These are phyloP conservation scores for Aromia moschata DNA, from an alignment of 2,888 invertebrate species.

Conservation along the genomic window DNA sequence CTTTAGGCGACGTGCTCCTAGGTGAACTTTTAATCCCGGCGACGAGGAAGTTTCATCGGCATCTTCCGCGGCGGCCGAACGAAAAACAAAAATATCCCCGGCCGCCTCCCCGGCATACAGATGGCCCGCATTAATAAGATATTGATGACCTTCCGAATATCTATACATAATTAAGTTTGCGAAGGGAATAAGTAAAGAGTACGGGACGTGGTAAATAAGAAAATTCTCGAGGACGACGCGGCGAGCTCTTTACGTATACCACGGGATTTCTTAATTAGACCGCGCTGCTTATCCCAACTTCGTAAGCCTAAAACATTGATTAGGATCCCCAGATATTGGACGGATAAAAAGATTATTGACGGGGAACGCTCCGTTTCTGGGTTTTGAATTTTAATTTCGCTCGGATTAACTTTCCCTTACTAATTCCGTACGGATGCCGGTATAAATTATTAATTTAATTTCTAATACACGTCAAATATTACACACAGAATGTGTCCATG, in stretches of 20 bases:
- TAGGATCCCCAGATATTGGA: constrained; percentile 10
- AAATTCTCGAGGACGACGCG: constrained; percentile 13
- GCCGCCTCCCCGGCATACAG: constrained; percentile 20
- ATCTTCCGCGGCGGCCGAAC: constrained; percentile 33
- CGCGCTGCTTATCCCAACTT: constrained; percentile 14
- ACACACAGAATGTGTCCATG: too few relatives aligned
- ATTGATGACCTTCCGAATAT: constrained; percentile 42
- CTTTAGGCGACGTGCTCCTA: constrained; percentile 12
- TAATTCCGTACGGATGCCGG: background rate
- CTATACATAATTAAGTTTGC: constrained; percentile 45
- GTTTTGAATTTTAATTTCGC: constrained; percentile 17
- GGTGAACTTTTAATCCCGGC: constrained; percentile 36
- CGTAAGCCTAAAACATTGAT: constrained; percentile 14
- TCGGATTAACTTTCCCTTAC: background rate
- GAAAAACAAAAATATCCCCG: constrained; percentile 38
- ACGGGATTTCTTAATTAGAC: constrained; percentile 22
- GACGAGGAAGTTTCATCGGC: constrained; percentile 33
- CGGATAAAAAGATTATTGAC: constrained; percentile 11
- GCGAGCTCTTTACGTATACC: constrained; percentile 11
- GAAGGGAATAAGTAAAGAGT: constrained; percentile 39
- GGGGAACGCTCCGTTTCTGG: background rate
- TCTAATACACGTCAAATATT: too few relatives aligned
- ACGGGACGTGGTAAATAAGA: constrained; percentile 29
- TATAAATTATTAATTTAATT: background rate
- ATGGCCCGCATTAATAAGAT: constrained; percentile 37